Evolutionary conservation across 2,113 vertebrate genomes (phyloP).

Genomic region (Zapus hudsonius): DNA sequence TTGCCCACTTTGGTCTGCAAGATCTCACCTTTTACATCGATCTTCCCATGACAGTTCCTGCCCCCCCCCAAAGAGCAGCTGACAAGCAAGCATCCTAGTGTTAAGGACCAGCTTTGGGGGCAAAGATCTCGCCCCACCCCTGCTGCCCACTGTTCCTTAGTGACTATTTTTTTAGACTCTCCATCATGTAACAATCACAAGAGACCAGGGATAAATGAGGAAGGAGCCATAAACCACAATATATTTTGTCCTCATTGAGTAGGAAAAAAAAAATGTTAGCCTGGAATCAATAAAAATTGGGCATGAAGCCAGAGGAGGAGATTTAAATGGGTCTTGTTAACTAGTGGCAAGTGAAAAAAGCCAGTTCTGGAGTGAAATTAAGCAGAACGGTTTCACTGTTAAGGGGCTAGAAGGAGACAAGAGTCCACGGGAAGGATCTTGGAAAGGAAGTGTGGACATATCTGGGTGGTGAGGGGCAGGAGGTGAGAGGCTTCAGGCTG

Average conservation of each 20-base stretch:
- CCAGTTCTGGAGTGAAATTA: background rate
- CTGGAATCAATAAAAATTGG: conserved; percentile 17
- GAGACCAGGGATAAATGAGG: background rate
- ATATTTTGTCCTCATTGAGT: background rate
- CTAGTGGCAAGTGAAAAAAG: background rate
- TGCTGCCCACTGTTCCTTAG: background rate
- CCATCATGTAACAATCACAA: background rate
- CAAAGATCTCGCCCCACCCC: background rate
- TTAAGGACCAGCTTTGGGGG: background rate
- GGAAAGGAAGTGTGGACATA: background rate
- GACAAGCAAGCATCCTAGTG: background rate
- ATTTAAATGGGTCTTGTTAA: background rate
- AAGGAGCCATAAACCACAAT: background rate
- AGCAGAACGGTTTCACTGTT: background rate
- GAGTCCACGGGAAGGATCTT: background rate
- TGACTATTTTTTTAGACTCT: background rate
- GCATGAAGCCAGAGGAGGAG: background rate
- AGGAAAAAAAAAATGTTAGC: background rate
- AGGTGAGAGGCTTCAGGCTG: background rate
- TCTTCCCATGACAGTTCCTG: background rate
- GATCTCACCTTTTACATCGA: background rate
- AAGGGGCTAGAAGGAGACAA: no score
- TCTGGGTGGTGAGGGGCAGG: accelerated
- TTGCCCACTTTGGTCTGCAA: background rate
- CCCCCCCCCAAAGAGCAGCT: background rate